Evolutionary conservation across 2,113 vertebrate genomes (phyloP), one percentile per base, ranked within the genome.

Genomic region (Corydoras sp.): DNA sequence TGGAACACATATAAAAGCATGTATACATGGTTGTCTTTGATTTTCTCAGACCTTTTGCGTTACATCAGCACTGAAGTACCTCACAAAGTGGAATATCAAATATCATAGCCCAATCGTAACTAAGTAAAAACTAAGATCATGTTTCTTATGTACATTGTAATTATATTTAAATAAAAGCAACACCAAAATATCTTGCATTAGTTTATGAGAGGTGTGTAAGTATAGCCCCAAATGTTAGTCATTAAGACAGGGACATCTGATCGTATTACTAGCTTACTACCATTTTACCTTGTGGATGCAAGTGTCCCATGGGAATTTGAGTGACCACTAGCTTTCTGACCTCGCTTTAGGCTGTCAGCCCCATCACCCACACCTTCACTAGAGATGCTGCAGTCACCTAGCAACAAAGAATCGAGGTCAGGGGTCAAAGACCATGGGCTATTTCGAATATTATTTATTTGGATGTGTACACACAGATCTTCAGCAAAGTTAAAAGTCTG

Each of bases 321-420:
- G 84, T 90, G 90, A 90, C 89, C 90, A 85, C 84, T 89, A 82
- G 81, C 84, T 85, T 81, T 60, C 77, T 89, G 89, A 85, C 86
- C 85, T 85, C 75, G 83, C 80, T 83, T 81, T 82, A 84, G 80
- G 83, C 85, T 86, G 86, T 87, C 86, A 86, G 85, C 88, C 88
- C 87, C 87, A 87, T 88, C 86, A 87, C 84, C 85, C 82, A 67
- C 55, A 84, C 87, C 87, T 91, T 87, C 88, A 91, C 90, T 87
- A 87, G 89, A 89, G 89, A 89, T 86, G 86, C 83, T 86, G 85
- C 82, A 81, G 90, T 92, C 87, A 88, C 91, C 89, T 92, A 92
- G 91, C 91, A 92, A 92, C 91, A 63, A 58, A 84, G 85, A 87
- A 85, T 88, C 89, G 83, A 88, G 72, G 65, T 88, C 84, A 86